A percentile compares a stretch with the other conserved stretches of the same genome.
phyloP scores from a whole-genome alignment of 2,888 invertebrate genomes.

The Neelides folsomi region DNA sequence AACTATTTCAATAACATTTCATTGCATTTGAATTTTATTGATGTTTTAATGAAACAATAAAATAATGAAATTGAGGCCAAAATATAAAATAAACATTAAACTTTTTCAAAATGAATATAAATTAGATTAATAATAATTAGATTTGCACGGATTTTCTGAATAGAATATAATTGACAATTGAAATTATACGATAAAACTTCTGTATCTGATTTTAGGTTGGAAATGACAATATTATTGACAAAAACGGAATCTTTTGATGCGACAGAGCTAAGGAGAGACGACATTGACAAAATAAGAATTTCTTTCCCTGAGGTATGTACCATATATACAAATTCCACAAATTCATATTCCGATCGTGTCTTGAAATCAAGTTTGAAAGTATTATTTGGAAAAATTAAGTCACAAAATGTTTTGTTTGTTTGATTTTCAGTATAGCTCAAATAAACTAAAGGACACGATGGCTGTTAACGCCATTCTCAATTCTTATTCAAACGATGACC shows the following conservation, averaged over 20 bases:
- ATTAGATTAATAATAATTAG: no score
- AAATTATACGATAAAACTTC: no score
- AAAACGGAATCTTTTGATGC: slow-evolving; percentile 26
- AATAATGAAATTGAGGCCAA: no score
- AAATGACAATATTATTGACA: slow-evolving; percentile 25
- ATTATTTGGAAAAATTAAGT: neutral
- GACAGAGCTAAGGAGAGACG: slow-evolving; percentile 21
- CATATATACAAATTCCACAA: neutral
- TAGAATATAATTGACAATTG: no score
- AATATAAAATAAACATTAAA: no score
- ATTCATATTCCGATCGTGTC: neutral
- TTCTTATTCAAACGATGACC: slow-evolving; percentile 17
- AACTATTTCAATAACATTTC: no score
- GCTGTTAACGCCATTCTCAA: slow-evolving; percentile 22
- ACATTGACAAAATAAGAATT: slow-evolving; percentile 25
- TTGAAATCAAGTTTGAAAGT: neutral
- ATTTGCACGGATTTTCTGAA: no score
- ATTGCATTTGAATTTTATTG: no score
- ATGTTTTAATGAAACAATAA: no score
- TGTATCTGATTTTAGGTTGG: no score
- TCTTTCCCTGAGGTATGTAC: slow-evolving; percentile 27
- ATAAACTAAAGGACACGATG: slow-evolving; percentile 22
- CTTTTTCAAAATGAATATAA: no score
- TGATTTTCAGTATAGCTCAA: slow-evolving; percentile 23
- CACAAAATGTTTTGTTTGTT: neutral